These are phyloP conservation scores for Scaptomyza montana DNA, from an alignment of 1,140 invertebrate species.

Conservation along the genomic window DNA sequence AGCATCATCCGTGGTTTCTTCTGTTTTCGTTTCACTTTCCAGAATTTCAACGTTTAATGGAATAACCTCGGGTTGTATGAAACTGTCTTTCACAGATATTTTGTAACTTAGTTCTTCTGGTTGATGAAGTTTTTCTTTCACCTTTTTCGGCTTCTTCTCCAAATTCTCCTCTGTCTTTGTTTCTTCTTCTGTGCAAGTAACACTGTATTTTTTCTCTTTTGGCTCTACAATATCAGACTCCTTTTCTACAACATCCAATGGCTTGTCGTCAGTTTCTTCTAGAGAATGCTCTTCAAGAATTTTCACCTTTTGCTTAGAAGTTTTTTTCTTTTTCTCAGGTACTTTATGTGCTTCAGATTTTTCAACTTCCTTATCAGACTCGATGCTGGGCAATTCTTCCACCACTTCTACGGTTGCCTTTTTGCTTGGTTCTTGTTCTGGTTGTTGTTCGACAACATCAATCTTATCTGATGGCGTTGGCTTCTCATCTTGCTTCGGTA, in stretches of 20 bases:
- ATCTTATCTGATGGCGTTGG: conserved; percentile 14
- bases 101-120: conserved; percentile 38
- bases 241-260: conserved; percentile 29
- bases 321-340: conserved; percentile 68
- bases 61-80: conserved; percentile 32
- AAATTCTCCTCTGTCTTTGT: conserved; percentile 11
- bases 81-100: conserved; percentile 55
- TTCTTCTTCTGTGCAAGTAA: conserved; percentile 41
- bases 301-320: conserved; percentile 62
- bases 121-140: conserved; percentile 10
- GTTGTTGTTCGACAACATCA: conserved; percentile 37
- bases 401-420: conserved; percentile 25
- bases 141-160: conserved; percentile 38
- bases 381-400: conserved; percentile 20
- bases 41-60: conserved; percentile 59
- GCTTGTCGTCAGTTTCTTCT: conserved; percentile 25
- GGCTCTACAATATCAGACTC: conserved; percentile 57
- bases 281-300: conserved; percentile 42
- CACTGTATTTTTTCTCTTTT: conserved; percentile 20
- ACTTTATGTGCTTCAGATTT: conserved; percentile 26
- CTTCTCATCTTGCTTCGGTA: conserved; percentile 21
- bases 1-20: conserved; percentile 67
- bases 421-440: conserved; percentile 7
- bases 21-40: conserved; percentile 69
- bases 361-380: conserved; percentile 23